These are phyloP conservation scores for Falco peregrinus DNA, from an alignment of 2,797 vertebrate genomes.

Conservation along the genomic window DNA sequence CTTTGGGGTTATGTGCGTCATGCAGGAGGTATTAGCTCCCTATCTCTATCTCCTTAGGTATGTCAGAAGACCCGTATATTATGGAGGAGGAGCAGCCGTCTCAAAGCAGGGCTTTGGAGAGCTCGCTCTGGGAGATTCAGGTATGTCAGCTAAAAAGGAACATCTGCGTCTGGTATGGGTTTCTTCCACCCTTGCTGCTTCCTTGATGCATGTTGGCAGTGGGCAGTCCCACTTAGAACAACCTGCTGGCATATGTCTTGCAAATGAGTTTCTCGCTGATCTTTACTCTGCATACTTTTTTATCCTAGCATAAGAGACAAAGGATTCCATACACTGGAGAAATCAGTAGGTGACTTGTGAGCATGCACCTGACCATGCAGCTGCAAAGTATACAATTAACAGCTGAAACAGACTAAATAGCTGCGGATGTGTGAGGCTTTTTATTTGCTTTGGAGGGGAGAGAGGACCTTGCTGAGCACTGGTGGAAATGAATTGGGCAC, in stretches of 20 bases:
- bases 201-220: not conserved
- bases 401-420: not conserved
- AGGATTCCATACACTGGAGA: not conserved
- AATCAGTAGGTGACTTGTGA: not conserved
- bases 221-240: not conserved
- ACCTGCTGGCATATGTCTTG: not conserved
- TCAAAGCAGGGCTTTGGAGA: conserved; percentile 87
- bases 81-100: conserved; percentile 86
- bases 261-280: not conserved
- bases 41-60: conserved; percentile 31
- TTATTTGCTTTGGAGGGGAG: not conserved
- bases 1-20: not conserved
- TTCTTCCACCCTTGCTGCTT: not conserved
- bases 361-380: not conserved
- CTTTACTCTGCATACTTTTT: not conserved
- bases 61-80: conserved; percentile 85
- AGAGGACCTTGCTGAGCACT: not conserved
- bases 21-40: not conserved
- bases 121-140: conserved; percentile 95
- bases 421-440: not conserved
- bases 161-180: not conserved
- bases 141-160: conserved; percentile 66
- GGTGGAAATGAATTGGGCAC: not conserved
- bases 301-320: not conserved
- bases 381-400: not conserved